phyloP scores from a whole-genome alignment of 2,113 vertebrate genomes.

The Rhinichthys klamathensis region DNA sequence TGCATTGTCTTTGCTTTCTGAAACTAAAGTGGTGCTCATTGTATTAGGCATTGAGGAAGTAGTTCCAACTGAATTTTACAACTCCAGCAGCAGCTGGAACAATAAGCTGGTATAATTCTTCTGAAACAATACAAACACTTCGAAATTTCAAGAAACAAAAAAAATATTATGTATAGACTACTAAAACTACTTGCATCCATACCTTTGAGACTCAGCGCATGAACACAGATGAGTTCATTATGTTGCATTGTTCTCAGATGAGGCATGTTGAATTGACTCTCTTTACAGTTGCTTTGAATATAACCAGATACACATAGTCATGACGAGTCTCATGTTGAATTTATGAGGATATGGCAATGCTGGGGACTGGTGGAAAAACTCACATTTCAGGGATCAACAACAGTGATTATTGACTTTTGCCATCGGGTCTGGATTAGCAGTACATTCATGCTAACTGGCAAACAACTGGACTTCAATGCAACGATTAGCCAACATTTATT shows the following conservation, averaged over 20 bases:
- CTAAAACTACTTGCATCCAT: not conserved
- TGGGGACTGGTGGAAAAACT: not conserved
- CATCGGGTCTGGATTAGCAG: not conserved
- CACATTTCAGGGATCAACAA: not conserved
- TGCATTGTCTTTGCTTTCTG: not conserved
- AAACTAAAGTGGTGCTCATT: not conserved
- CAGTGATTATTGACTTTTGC: not conserved
- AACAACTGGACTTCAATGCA: not conserved
- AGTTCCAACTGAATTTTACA: not conserved
- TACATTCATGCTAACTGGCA: not conserved
- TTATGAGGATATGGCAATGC: not conserved
- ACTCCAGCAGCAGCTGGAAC: too few relatives aligned
- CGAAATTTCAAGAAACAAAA: not conserved
- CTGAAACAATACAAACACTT: not conserved
- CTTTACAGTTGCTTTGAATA: not conserved
- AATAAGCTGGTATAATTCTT: not conserved
- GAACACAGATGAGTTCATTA: not conserved
- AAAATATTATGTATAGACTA: not conserved
- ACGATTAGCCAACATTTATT: not conserved
- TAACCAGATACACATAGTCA: not conserved
- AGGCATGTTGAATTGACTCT: not conserved
- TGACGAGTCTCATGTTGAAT: not conserved
- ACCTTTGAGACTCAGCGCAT: too few relatives aligned
- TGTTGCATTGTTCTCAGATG: not conserved
- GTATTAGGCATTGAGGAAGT: not conserved